Percentiles rank a stretch among this genome's conserved stretches.
phyloP scores from a whole-genome alignment of 2,113 vertebrate genomes.

The Passer domesticus region DNA sequence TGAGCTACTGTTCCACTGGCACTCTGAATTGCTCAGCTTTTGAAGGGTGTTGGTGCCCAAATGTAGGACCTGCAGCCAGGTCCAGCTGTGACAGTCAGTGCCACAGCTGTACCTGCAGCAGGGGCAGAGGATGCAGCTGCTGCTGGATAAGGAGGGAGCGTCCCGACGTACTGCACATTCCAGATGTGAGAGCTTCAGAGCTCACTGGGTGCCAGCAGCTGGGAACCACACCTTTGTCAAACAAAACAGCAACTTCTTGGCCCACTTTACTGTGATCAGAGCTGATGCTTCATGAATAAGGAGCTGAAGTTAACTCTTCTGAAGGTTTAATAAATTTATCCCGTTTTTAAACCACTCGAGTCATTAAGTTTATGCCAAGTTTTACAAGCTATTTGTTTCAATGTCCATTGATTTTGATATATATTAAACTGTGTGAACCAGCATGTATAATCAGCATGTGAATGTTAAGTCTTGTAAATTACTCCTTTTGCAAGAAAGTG shows the following conservation, averaged over 20 bases:
- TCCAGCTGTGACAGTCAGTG: background rate
- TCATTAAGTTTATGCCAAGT: background rate
- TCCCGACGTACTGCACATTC: rapidly evolving
- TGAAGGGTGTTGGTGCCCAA: background rate
- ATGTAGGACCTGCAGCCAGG: background rate
- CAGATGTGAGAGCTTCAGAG: background rate
- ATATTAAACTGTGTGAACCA: background rate
- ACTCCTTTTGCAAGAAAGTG: background rate
- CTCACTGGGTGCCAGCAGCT: background rate
- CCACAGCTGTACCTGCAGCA: rapidly evolving
- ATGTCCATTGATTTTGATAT: background rate
- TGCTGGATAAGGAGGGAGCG: no score
- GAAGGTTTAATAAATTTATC: background rate
- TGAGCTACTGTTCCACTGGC: background rate
- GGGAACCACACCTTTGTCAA: background rate
- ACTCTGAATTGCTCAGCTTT: background rate
- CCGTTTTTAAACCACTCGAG: background rate
- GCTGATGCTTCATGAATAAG: background rate
- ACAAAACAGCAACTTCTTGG: background rate
- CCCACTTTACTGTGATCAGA: background rate
- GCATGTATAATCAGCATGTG: background rate
- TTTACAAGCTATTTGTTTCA: background rate
- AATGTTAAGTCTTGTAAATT: background rate
- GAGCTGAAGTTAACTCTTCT: background rate
- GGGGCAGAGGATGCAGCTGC: rapidly evolving